A percentile compares a stretch with the other conserved stretches of the same genome.
These are phyloP conservation scores for Trigoniulus corallinus DNA, from an alignment of 1,140 invertebrate genomes.

Conservation along the genomic window DNA sequence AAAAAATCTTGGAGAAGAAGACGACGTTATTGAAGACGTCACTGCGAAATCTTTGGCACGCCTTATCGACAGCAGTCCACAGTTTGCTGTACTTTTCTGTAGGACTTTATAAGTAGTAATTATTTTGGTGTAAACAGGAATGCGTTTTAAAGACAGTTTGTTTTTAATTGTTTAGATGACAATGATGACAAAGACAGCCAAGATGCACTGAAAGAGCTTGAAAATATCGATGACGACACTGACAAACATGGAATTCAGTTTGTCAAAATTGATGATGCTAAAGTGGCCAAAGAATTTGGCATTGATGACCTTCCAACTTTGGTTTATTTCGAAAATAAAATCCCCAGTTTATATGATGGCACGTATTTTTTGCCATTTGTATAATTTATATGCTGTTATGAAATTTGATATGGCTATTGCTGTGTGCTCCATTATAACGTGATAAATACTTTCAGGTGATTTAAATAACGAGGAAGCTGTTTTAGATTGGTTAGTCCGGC, in stretches of 20 bases:
- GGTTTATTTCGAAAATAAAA: conserved; percentile 81
- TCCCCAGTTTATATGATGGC: conserved; percentile 81
- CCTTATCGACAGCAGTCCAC: conserved; percentile 15
- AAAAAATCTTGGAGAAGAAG: conserved; percentile 20
- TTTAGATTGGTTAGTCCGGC: conserved; percentile 27
- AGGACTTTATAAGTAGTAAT: background rate
- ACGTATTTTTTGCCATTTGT: conserved; percentile 13
- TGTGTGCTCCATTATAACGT: too few species aligned
- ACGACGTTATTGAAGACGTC: conserved; percentile 18
- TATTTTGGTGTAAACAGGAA: background rate
- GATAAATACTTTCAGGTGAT: conserved; percentile 18
- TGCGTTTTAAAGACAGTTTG: background rate
- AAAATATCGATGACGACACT: conserved; percentile 88
- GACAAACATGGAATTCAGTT: conserved; percentile 83
- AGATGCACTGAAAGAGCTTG: conserved; percentile 72
- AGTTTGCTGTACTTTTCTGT: conserved; percentile 16
- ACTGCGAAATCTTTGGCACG: conserved; percentile 11
- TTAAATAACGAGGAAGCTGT: conserved; percentile 21
- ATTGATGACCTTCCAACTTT: conserved; percentile 61
- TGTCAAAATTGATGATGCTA: conserved; percentile 79
- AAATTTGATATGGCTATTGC: background rate
- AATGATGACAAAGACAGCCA: conserved; percentile 78
- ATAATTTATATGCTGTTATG: background rate
- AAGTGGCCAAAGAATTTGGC: conserved; percentile 76
- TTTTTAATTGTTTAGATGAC: conserved; percentile 39